Evolutionary conservation across 2,888 invertebrate genomes (phyloP), one percentile per base, ranked within the genome.

Genomic region (Andrena minutula): DNA sequence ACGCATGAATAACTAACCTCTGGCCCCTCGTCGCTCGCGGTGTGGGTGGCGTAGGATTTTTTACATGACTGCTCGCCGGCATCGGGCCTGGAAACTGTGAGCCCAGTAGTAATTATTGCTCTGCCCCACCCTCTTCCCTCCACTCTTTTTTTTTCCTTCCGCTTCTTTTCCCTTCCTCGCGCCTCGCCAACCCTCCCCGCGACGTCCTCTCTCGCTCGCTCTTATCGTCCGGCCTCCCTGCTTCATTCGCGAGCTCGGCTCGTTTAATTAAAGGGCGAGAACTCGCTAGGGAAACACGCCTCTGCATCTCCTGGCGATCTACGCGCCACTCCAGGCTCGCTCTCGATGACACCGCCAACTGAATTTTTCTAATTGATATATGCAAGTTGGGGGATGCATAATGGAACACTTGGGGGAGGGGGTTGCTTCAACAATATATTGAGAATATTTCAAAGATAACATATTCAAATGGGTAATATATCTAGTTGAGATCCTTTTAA

Each of bases 1-100:
- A 91, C 91, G 92, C 92, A 90, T 91, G 92, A 92, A 92, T 92
- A 92, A 92, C 91, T 90, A 92, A 92, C 92, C 91, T 92, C 90
- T 92, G 91, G 88, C 90, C 91, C 84, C 87, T 77, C 65, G 78
- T 23, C 23, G 61, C 72, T 82, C 84, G 87, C 85, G 86, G 86
- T 91, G 92, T 92, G 92, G 92, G 92, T 92, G 92, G 92, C 90
- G 89, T 87, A 77, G 90, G 83, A 89, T 92, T 92, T 92, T 91
- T 92, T 91, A 91, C 92, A 89, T 87, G 90, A 88, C 89, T 89
- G 89, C 88, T 86, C 89, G 89, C 75, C 87, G 88, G 88, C 86
- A 83, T 85, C 72, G 69, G 81, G 85, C 87, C 88, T 90, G 88
- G 84, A 92, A 92, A 91, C 89, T 88, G 85, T 85, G 86, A 89